Evolutionary conservation across 2,888 invertebrate species (phyloP).

Genomic region (Bellardia bayeri): DNA sequence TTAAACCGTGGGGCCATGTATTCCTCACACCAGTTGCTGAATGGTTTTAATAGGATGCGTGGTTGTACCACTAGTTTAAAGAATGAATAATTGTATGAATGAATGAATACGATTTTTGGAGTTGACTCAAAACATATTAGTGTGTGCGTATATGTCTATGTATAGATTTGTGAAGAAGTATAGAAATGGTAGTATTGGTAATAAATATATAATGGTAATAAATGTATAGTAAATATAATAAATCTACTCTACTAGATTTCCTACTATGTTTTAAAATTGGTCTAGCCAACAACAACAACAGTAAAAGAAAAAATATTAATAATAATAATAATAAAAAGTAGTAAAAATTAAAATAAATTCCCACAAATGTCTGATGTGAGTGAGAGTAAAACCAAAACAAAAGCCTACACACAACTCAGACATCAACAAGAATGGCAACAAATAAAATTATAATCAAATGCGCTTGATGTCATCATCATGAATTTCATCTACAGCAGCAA

Average conservation of each 20-base stretch:
- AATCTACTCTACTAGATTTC: slow-evolving; percentile 4
- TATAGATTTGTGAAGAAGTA: background rate
- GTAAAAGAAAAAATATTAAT: background rate
- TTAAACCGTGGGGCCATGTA: background rate
- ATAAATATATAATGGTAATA: too few relatives aligned
- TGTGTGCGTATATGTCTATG: background rate
- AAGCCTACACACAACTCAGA: slow-evolving; percentile 53
- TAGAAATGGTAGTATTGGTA: background rate
- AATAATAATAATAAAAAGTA: slow-evolving; percentile 36
- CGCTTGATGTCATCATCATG: slow-evolving; percentile 62
- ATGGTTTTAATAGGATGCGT: slow-evolving; percentile 36
- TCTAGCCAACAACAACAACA: slow-evolving; percentile 44
- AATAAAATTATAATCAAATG: background rate
- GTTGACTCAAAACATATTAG: slow-evolving; percentile 14
- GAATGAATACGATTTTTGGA: slow-evolving; percentile 55
- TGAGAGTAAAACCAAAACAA: slow-evolving; percentile 63
- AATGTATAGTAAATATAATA: background rate
- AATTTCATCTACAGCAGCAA: background rate
- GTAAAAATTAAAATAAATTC: slow-evolving; percentile 49
- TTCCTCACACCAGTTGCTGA: slow-evolving; percentile 2
- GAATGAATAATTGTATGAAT: slow-evolving; percentile 49
- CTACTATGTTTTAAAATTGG: slow-evolving; percentile 29
- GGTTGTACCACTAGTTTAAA: slow-evolving; percentile 53
- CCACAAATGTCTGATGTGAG: slow-evolving; percentile 54
- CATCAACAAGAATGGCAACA: slow-evolving; percentile 1